Conservation (phyloP, 2,888 invertebrate species). For the Andrena flavipes region DNA sequence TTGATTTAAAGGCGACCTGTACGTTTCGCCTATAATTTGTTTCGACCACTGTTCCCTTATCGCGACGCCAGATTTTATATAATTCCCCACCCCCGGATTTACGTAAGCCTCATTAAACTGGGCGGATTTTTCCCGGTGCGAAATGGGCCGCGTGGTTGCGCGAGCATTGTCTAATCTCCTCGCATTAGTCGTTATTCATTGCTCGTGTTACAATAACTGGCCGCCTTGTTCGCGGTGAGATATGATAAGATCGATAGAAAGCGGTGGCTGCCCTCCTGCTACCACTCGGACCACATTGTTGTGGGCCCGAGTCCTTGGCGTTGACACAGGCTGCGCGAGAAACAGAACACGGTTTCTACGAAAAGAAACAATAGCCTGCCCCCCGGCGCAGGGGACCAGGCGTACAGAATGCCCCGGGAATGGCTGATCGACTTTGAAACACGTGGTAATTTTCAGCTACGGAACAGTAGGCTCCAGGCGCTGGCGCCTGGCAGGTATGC, state of each 20-base stretch:
- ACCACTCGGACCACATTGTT: constrained; percentile 50
- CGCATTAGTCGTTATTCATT: constrained; percentile 62
- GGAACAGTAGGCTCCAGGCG: background rate
- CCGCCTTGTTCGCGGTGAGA: constrained; percentile 48
- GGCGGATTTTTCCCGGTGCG: constrained; percentile 1
- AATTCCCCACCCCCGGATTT: constrained; percentile 12
- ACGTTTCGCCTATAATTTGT: constrained; percentile 36
- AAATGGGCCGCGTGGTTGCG: constrained; percentile 24
- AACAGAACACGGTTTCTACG: constrained; percentile 26
- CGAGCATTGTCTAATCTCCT: constrained; percentile 48
- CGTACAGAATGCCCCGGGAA: background rate
- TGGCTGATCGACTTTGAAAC: constrained; percentile 16
- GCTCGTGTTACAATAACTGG: constrained; percentile 55
- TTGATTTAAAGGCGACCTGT: constrained; percentile 8
- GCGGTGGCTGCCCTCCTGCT: constrained; percentile 48
- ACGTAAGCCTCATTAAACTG: constrained; percentile 27
- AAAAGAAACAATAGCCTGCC: constrained; percentile 44
- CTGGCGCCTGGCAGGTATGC: constrained; percentile 1
- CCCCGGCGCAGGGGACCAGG: background rate
- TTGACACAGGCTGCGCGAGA: constrained; percentile 42
- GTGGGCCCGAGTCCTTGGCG: constrained; percentile 53
- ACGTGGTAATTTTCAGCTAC: background rate
- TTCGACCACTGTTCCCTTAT: constrained; percentile 28
- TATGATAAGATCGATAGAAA: constrained; percentile 68
- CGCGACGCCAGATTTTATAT: constrained; percentile 19